Conservation (phyloP, 2,888 invertebrate genomes). For the Lasius platythorax region DNA sequence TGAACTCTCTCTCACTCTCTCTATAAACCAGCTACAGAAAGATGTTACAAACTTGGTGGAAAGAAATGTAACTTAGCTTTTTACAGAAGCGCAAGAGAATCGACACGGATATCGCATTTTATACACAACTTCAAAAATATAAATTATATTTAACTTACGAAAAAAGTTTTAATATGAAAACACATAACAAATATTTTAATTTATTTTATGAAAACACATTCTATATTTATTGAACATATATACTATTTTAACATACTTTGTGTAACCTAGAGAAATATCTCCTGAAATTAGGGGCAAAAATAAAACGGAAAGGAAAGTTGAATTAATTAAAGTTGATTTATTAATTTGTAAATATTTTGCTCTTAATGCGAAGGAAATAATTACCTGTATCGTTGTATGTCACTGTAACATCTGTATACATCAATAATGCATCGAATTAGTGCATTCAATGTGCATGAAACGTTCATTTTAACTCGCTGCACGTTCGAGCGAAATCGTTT, state of each 20-base stretch:
- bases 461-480: constrained; percentile 1
- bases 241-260: not conserved
- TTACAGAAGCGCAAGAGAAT: not conserved
- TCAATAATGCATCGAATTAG: constrained; percentile 5
- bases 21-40: not conserved
- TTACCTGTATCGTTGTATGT: not conserved
- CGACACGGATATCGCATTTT: not conserved
- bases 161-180: not conserved
- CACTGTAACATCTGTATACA: not conserved
- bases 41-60: not conserved
- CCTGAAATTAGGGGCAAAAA: not conserved
- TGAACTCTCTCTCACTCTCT: not conserved
- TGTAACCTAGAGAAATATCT: not conserved
- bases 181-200: constrained; percentile 15
- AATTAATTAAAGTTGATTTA: not conserved
- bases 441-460: not conserved
- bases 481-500: constrained; percentile 8
- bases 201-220: not conserved
- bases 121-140: not conserved
- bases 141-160: not conserved
- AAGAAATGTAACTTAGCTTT: not conserved
- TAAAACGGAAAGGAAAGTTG: not conserved
- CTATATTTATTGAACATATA: not conserved
- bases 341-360: not conserved
- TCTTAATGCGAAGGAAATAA: not conserved